A percentile compares a stretch with the other conserved stretches of the same genome.
Conservation (phyloP, 2,888 invertebrate genomes). For the Pinctada fucata region DNA sequence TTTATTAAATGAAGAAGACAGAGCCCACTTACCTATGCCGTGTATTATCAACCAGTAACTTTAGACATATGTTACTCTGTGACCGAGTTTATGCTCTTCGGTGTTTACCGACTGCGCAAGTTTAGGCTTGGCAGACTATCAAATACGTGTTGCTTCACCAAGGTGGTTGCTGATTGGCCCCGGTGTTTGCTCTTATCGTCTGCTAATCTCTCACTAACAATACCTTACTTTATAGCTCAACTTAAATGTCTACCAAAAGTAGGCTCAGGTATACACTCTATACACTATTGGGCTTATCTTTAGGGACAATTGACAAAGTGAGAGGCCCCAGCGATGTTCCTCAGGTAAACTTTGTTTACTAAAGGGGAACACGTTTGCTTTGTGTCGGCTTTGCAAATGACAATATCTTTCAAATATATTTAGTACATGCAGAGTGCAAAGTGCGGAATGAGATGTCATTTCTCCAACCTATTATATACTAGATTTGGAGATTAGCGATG, state of each 20-base stretch:
- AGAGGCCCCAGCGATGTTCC: not conserved
- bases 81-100: conserved; percentile 10
- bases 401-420: no score
- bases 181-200: conserved; percentile 27
- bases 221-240: conserved; percentile 4
- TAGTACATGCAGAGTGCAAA: no score
- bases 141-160: conserved; percentile 25
- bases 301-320: not conserved
- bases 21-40: conserved; percentile 1
- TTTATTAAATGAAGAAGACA: not conserved
- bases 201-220: conserved; percentile 11
- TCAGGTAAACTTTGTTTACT: not conserved
- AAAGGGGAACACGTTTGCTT: not conserved
- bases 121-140: conserved; percentile 32
- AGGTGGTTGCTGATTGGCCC: conserved; percentile 19
- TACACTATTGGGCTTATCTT: not conserved
- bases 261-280: not conserved
- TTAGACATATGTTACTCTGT: conserved; percentile 3
- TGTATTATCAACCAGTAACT: conserved; percentile 1
- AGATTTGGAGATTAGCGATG: no score
- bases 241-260: not conserved
- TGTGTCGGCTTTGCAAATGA: not conserved
- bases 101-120: conserved; percentile 11
- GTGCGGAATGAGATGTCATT: no score
- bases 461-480: no score